phyloP scores from a whole-genome alignment of 2,797 vertebrate genomes.

The Macropodus opercularis region DNA sequence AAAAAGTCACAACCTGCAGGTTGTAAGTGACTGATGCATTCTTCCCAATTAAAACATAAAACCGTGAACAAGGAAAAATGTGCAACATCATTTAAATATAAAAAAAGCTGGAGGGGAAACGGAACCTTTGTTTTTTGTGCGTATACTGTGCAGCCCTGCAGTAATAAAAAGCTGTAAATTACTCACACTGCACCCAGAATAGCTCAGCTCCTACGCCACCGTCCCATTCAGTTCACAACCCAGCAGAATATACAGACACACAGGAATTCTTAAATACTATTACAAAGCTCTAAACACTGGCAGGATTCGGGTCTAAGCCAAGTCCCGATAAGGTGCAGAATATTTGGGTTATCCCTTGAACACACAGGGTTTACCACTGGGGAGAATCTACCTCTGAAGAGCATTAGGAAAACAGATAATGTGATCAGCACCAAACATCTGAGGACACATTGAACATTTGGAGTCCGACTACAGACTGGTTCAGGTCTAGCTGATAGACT shows the following conservation, averaged over 20 bases:
- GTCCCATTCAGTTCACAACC: neutral
- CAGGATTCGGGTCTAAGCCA: constrained; percentile 15
- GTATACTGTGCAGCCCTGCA: constrained; percentile 8
- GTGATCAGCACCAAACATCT: too few species aligned
- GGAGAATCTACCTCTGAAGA: neutral
- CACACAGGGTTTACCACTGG: too few species aligned
- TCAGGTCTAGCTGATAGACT: constrained; percentile 81
- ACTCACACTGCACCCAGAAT: neutral
- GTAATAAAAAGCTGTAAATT: neutral
- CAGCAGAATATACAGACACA: neutral
- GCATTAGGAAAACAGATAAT: too few species aligned
- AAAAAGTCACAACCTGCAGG: too few species aligned
- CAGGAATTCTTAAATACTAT: constrained; percentile 4
- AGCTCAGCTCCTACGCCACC: neutral
- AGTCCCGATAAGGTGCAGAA: constrained; percentile 41
- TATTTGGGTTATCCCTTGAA: too few species aligned
- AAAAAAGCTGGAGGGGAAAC: neutral
- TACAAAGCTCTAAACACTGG: constrained; percentile 46
- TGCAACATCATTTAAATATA: too few species aligned
- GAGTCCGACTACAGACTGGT: neutral
- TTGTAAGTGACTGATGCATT: too few species aligned
- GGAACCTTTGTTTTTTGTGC: constrained; percentile 10
- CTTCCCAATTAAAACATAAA: too few species aligned
- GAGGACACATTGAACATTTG: too few species aligned
- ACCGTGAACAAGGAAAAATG: too few species aligned